Evolutionary conservation across 2,888 invertebrate genomes (phyloP), one percentile per base, ranked within the genome.

Genomic region (Andrena bicolor): DNA sequence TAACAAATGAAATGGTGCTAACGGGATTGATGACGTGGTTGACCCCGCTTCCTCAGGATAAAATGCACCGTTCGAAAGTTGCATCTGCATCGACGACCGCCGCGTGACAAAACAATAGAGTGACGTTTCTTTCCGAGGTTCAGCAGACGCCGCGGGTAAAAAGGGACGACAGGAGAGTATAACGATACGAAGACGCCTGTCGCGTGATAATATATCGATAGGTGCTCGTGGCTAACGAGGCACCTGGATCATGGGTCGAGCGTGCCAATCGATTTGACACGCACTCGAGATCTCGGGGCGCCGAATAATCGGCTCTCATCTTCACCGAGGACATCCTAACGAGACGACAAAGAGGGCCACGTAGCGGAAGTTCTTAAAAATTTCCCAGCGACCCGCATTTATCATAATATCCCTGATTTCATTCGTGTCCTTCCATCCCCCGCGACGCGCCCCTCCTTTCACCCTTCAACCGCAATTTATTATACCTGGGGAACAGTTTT

Each of bases 251-350:
- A 74, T 26, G 85, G 74, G 74, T 82, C 82, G 76, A 87, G 78
- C 86, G 65, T 82, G 76, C 72, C 86, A 78, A 87, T 87, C 85
- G 85, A 86, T 86, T 86, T 81, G 86, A 85, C 77, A 80, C 82
- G 87, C 82, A 73, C 72, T 79, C 73, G 65, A 72, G 86, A 71
- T 86, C 78, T 74, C 41, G 66, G 71, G 72, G 75, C 85, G 77
- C 74, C 86, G 85, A 87, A 86, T 86, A 87, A 86, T 85, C 86
- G 80, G 48, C 72, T 76, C 77, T 80, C 87, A 82, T 82, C 87
- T 77, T 53, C 71, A 13, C 71, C 72, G 82, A 87, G 48, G 79
- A 85, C 69, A 56, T 77, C 79, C 76, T 80, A 86, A 87, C 86
- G 75, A 87, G 87, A 61, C 58, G 75, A 87, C 82, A 85, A 85